Evolutionary conservation across 2,113 vertebrate genomes (phyloP).

Genomic region (Lepidothrix coronata): DNA sequence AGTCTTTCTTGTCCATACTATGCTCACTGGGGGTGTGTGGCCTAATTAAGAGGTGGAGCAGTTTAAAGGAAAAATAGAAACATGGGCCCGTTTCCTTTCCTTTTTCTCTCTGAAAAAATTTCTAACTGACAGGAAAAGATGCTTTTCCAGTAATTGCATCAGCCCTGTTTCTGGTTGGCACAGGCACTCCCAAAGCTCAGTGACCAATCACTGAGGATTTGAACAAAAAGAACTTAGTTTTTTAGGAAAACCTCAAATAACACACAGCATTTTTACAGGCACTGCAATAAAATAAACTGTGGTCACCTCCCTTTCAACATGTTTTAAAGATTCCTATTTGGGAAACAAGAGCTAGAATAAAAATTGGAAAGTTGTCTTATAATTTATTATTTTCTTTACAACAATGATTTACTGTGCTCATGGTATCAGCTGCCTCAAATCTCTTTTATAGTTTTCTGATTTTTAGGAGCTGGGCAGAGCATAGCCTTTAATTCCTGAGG

Average conservation of each 20-base stretch:
- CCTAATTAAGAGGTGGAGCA: not conserved
- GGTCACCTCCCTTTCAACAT: not conserved
- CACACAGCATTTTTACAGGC: not conserved
- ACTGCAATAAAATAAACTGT: not conserved
- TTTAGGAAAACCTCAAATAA: not conserved
- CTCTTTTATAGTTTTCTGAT: not conserved
- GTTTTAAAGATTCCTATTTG: not conserved
- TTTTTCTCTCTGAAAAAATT: not conserved
- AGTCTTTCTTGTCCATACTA: not conserved
- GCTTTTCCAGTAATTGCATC: not conserved
- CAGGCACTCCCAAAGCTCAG: not conserved
- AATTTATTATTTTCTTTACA: not conserved
- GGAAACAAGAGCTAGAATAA: not conserved
- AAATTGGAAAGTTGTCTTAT: not conserved
- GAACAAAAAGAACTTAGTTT: not conserved
- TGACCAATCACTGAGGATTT: not conserved
- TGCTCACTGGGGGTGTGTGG: not conserved
- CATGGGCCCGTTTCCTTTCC: not conserved
- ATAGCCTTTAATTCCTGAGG: not conserved
- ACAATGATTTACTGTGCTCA: not conserved
- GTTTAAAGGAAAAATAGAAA: not conserved
- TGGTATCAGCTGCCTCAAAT: not conserved
- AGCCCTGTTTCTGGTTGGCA: not conserved
- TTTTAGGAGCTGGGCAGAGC: not conserved
- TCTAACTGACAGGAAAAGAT: not conserved